Evolutionary conservation across 2,888 invertebrate genomes (phyloP).

Genomic region (Linyphia triangularis): DNA sequence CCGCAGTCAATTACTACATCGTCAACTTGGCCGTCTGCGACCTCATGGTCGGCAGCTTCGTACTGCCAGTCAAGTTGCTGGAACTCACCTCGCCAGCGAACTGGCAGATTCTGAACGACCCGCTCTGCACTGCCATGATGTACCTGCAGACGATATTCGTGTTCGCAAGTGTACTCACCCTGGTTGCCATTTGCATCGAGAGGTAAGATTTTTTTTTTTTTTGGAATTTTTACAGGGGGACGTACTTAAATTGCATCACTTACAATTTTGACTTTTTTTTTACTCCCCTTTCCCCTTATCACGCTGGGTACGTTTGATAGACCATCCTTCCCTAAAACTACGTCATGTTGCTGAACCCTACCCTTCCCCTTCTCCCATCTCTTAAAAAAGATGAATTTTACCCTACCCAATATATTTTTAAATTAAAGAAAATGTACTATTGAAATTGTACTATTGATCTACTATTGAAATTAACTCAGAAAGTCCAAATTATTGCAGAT

Average conservation of each 20-base stretch:
- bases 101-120: constrained; percentile 80
- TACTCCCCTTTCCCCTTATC: too few species aligned
- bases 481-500: too few species aligned
- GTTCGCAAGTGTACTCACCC: constrained; percentile 81
- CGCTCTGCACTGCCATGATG: constrained; percentile 79
- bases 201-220: constrained; percentile 78
- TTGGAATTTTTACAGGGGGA: neutral
- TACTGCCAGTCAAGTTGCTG: constrained; percentile 81
- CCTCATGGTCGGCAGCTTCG: constrained; percentile 80
- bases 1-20: constrained; percentile 81
- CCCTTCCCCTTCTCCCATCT: too few species aligned
- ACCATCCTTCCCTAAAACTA: too few species aligned
- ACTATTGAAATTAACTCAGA: too few species aligned
- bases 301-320: too few species aligned
- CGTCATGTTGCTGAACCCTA: too few species aligned
- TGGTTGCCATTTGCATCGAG: constrained; percentile 81
- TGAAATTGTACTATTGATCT: too few species aligned
- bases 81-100: constrained; percentile 80
- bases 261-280: neutral
- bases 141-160: constrained; percentile 81
- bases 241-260: too few species aligned
- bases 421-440: too few species aligned
- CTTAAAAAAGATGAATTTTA: too few species aligned
- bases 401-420: too few species aligned
- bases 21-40: constrained; percentile 81